Conservation (phyloP, 2,113 vertebrate species). For the Bos javanicus region DNA sequence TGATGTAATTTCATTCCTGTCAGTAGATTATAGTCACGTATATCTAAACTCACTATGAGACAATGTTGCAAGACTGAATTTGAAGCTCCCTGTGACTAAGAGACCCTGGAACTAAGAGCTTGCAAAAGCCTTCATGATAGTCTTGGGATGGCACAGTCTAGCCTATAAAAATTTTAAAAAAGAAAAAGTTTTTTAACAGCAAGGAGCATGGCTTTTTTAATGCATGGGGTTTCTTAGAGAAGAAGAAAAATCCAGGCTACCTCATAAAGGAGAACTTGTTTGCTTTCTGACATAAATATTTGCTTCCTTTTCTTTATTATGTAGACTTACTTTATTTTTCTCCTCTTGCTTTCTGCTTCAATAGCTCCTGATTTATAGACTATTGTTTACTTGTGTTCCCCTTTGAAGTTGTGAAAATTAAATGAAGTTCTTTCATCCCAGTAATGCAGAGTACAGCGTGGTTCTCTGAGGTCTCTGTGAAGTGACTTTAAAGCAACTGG, state of each 20-base stretch:
- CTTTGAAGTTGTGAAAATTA: conserved; percentile 54
- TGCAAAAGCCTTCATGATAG: background rate
- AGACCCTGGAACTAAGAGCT: background rate
- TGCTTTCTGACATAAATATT: conserved; percentile 14
- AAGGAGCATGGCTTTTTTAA: background rate
- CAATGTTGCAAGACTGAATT: background rate
- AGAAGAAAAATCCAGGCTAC: background rate
- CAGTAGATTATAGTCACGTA: background rate
- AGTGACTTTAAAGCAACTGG: background rate
- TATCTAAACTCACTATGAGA: background rate
- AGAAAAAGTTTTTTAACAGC: background rate
- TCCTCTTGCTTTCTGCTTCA: background rate
- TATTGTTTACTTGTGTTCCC: background rate
- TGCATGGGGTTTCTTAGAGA: background rate
- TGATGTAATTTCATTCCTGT: background rate
- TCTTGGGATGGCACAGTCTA: background rate
- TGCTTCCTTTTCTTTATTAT: conserved; percentile 24
- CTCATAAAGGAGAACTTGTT: background rate
- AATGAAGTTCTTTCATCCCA: background rate
- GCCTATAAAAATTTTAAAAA: background rate
- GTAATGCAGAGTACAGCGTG: background rate
- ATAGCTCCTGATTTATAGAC: conserved; percentile 35
- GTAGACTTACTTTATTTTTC: background rate
- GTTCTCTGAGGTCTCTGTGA: background rate
- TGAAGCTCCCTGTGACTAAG: background rate